Conservation (phyloP, 2,797 vertebrate genomes). For the Calcarius lapponicus region DNA sequence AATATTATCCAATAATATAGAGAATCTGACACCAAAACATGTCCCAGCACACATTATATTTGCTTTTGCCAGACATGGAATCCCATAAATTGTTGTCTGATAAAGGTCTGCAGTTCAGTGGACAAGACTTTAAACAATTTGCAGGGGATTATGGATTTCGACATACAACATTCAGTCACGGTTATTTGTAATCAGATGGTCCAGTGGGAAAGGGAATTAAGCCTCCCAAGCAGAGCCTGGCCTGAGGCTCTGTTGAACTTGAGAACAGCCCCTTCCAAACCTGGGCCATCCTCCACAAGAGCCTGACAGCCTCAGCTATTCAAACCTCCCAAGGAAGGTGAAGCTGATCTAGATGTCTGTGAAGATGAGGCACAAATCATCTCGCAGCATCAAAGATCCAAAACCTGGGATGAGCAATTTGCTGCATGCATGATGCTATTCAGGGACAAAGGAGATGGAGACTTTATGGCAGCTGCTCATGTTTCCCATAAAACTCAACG, state of each 20-base stretch:
- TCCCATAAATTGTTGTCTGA: conserved; percentile 58
- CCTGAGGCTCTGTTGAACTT: not conserved
- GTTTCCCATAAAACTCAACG: not conserved
- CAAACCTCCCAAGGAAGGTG: not conserved
- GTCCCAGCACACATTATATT: conserved; percentile 22
- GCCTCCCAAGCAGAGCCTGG: not conserved
- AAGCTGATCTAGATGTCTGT: not conserved
- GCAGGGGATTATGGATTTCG: conserved; percentile 47
- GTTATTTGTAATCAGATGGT: conserved; percentile 7
- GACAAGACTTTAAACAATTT: conserved; percentile 58
- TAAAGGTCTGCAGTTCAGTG: conserved; percentile 44
- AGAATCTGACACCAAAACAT: conserved; percentile 43
- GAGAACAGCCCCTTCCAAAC: not conserved
- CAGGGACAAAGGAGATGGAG: not conserved
- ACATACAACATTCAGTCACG: conserved; percentile 40
- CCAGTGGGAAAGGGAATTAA: conserved; percentile 38
- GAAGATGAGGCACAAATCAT: not conserved
- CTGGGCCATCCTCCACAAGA: not conserved
- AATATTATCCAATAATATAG: conserved; percentile 28
- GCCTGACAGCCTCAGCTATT: not conserved
- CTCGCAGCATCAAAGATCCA: not conserved
- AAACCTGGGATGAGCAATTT: not conserved
- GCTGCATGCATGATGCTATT: not conserved
- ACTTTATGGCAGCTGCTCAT: not conserved
- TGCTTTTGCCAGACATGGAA: conserved; percentile 46